Conservation (phyloP, 2,113 vertebrate genomes). For the Crotalus horridus region DNA sequence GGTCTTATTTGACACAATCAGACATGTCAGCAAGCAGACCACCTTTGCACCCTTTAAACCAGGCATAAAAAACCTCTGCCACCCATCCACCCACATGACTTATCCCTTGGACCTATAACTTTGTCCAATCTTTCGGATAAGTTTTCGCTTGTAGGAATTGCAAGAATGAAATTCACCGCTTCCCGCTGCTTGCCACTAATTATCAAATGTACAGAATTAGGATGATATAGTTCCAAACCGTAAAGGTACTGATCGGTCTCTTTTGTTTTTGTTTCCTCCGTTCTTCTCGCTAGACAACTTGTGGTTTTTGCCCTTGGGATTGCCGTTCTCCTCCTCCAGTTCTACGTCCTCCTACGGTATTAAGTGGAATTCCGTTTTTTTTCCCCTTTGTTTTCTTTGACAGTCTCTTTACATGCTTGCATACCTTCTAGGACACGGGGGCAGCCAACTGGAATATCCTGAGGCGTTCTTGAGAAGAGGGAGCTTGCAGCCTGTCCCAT, state of each 20-base stretch:
- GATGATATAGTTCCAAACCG: not conserved
- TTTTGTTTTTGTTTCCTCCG: not conserved
- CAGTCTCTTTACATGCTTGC: not conserved
- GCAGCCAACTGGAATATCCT: not conserved
- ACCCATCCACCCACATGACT: not conserved
- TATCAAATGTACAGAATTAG: not conserved
- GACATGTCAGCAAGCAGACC: not conserved
- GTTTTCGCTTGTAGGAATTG: not conserved
- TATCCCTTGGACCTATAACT: not conserved
- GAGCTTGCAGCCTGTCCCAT: slow-evolving; percentile 37
- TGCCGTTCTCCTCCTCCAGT: slow-evolving; percentile 28
- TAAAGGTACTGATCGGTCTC: not conserved
- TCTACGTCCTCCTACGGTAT: slow-evolving; percentile 53
- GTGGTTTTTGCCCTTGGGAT: slow-evolving; percentile 24
- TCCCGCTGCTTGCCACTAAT: not conserved
- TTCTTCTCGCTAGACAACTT: slow-evolving; percentile 27
- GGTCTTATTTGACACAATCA: not conserved
- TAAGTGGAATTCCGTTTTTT: not conserved
- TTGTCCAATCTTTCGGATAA: not conserved
- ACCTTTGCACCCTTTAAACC: not conserved
- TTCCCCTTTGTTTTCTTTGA: not conserved
- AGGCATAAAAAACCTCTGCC: not conserved
- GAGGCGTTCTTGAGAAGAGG: not conserved
- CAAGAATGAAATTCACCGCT: not conserved
- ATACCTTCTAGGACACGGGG: not conserved